Evolutionary conservation across 2,797 vertebrate genomes (phyloP), one percentile per base, ranked within the genome.

Genomic region (Sphenopsis melanotis): DNA sequence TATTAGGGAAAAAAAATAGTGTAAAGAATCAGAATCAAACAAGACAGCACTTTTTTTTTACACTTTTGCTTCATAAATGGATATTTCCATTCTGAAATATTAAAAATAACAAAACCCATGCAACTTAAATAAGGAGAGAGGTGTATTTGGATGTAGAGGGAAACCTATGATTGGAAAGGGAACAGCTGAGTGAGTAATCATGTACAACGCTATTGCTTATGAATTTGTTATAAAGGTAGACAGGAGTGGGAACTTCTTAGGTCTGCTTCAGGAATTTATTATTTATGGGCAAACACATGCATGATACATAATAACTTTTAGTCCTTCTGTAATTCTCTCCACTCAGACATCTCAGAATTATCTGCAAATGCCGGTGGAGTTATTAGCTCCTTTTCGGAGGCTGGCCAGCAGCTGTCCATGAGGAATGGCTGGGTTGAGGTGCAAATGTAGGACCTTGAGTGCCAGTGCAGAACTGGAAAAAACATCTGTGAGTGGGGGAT

Each of bases 191-290:
- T 72, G 84, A 95, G 72, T 84, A 86, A 79, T 88, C 76, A 56
- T 61, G 77, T 90, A 56, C 44, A 69, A 26, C 0, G 27, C 87
- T 91, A 70, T 87, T 93, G 83, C 93, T 94, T 95, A 94, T 96
- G 94, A 94, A 96, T 96, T 96, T 96, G 89, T 95, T 86, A 93
- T 94, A 94, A 95, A 96, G 86, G 68, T 12, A 93, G 87, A 65
- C 1, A 23, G 52, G 41, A 88, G 52, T 53, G 47, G 41, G 72
- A 96, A 94, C 91, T 94, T 83, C 91, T 81, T 69, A 52, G 47
- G 63, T 76, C 87, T 86, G 91, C 87, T 83, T 64, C 83, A 63
- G 85, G 77, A 93, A 95, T 94, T 90, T 91, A 94, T 94, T 95
- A 94, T 94, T 97, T 95, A 94, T 95, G 90, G 89, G 66, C 72